phyloP scores from a whole-genome alignment of 2,113 vertebrate genomes.

The Falco punctatus region DNA sequence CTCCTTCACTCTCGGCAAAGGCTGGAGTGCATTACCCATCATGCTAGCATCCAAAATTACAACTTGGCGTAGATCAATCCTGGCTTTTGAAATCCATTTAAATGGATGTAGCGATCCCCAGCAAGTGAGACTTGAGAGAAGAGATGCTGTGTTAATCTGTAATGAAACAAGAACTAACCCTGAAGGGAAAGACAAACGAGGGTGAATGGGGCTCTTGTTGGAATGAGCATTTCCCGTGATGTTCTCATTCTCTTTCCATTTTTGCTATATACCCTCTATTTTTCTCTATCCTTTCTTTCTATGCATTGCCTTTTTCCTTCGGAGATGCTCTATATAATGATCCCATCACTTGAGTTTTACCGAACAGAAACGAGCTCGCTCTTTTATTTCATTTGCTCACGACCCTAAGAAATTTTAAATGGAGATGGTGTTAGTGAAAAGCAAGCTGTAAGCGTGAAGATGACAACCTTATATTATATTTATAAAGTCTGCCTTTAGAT shows the following conservation, averaged over 20 bases:
- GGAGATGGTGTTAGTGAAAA: slow-evolving; percentile 20
- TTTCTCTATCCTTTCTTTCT: neutral
- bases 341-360: slow-evolving; percentile 6
- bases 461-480: slow-evolving; percentile 73
- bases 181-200: slow-evolving; percentile 39
- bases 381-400: slow-evolving; percentile 37
- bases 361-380: slow-evolving; percentile 4
- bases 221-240: slow-evolving; percentile 27
- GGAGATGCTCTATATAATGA: slow-evolving; percentile 6
- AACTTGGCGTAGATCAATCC: slow-evolving; percentile 26
- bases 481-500: slow-evolving; percentile 55
- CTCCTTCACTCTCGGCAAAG: neutral
- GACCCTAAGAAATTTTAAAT: slow-evolving; percentile 33
- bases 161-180: slow-evolving; percentile 56
- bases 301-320: neutral
- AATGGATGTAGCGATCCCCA: slow-evolving; percentile 37
- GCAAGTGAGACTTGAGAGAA: neutral
- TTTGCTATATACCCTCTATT: neutral
- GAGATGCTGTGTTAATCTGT: slow-evolving; percentile 62
- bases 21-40: slow-evolving; percentile 19
- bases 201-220: slow-evolving; percentile 46
- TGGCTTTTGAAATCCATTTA: slow-evolving; percentile 45
- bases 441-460: neutral
- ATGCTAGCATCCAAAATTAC: neutral
- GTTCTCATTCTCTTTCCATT: slow-evolving; percentile 45